phyloP scores from a whole-genome alignment of 1,140 invertebrate species.

The Bombus difficillimus region DNA sequence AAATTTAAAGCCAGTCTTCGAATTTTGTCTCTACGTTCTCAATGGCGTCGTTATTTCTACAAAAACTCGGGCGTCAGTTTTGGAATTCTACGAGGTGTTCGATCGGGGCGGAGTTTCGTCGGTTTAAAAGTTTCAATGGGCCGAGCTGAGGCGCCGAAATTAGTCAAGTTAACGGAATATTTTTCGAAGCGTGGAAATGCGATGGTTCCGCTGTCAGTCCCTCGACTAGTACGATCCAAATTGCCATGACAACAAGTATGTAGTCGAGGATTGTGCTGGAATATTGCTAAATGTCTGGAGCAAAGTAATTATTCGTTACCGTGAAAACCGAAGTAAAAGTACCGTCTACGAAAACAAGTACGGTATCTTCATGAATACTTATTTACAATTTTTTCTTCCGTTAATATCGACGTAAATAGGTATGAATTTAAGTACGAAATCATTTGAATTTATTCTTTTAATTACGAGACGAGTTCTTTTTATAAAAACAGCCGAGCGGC shows the following conservation, averaged over 20 bases:
- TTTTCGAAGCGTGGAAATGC: conserved; percentile 21
- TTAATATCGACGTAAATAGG: too few species aligned
- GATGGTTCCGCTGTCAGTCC: conserved; percentile 26
- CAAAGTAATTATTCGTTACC: background rate
- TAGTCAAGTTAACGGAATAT: background rate
- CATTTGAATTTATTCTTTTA: too few species aligned
- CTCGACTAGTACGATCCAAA: background rate
- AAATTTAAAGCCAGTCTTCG: too few species aligned
- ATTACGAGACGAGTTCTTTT: too few species aligned
- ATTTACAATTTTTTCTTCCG: too few species aligned
- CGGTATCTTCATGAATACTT: background rate
- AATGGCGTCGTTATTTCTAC: background rate
- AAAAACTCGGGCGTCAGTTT: background rate
- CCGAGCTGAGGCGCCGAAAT: background rate
- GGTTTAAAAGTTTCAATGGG: conserved; percentile 1
- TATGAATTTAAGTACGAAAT: too few species aligned
- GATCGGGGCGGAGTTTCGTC: background rate
- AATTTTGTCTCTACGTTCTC: too few species aligned
- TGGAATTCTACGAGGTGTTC: background rate
- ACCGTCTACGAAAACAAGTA: background rate
- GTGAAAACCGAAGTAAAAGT: background rate
- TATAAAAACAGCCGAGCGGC: too few species aligned
- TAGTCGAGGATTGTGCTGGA: background rate
- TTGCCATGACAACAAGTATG: background rate
- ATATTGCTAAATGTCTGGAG: background rate